phyloP scores from a whole-genome alignment of 2,113 vertebrate species.

The Octodon degus region DNA sequence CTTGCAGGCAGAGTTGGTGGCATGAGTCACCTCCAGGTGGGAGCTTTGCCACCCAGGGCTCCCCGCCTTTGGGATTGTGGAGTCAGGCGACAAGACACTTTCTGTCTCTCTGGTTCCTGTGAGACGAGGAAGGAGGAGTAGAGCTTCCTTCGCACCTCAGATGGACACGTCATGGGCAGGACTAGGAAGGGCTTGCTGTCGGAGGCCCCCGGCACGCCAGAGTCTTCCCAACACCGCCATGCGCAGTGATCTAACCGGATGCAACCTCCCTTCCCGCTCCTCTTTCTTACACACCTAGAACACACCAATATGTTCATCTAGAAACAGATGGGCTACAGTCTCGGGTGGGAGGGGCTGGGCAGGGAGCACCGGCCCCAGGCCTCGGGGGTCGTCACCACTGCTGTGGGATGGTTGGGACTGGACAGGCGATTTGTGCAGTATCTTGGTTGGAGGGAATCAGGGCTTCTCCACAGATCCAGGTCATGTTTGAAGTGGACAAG shows the following conservation, averaged over 20 bases:
- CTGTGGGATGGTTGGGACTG: rapidly evolving
- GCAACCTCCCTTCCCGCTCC: not conserved
- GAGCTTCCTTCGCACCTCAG: not conserved
- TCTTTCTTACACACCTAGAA: not conserved
- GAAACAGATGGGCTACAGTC: not conserved
- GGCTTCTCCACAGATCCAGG: not conserved
- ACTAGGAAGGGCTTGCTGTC: too few species aligned
- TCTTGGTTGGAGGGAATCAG: too few species aligned
- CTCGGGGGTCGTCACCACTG: not conserved
- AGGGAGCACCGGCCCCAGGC: not conserved
- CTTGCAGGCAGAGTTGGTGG: not conserved
- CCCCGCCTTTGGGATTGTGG: not conserved
- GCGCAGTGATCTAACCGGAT: not conserved
- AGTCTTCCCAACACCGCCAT: rapidly evolving
- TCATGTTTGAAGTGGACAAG: not conserved
- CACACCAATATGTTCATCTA: not conserved
- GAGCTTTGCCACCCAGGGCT: not conserved
- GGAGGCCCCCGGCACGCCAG: not conserved
- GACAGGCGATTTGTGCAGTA: not conserved
- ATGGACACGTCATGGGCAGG: not conserved
- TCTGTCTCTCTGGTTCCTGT: not conserved
- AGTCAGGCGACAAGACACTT: not conserved
- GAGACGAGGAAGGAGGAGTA: not conserved
- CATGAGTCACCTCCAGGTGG: not conserved
- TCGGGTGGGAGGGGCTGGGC: not conserved